phyloP scores from a whole-genome alignment of 2,797 vertebrate genomes.

The Nothura maculosa region DNA sequence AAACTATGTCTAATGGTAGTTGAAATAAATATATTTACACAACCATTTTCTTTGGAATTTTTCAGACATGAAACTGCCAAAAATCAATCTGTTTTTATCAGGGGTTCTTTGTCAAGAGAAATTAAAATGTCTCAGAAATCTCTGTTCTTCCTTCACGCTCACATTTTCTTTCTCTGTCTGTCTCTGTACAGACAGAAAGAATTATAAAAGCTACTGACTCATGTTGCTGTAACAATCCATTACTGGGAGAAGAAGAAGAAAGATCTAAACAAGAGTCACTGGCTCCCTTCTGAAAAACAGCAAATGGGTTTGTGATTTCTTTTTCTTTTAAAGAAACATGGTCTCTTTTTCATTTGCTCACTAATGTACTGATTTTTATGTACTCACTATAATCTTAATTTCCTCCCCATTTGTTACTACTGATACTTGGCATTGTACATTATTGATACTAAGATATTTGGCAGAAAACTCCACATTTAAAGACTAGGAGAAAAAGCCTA shows the following conservation, averaged over 20 bases:
- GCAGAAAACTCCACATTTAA: not conserved
- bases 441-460: not conserved
- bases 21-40: not conserved
- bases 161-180: not conserved
- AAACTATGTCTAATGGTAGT: not conserved
- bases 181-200: not conserved
- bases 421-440: too few relatives aligned
- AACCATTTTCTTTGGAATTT: not conserved
- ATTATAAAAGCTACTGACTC: not conserved
- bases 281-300: not conserved
- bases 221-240: slow-evolving; percentile 10
- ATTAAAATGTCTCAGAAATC: not conserved
- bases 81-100: not conserved
- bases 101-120: not conserved
- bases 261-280: not conserved
- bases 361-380: not conserved
- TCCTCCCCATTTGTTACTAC: not conserved
- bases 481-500: not conserved
- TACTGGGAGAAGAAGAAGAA: not conserved
- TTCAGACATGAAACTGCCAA: not conserved
- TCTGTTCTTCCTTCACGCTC: not conserved
- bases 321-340: not conserved
- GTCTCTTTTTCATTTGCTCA: slow-evolving; percentile 9
- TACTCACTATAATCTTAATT: not conserved
- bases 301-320: not conserved